Evolutionary conservation across 2,888 invertebrate genomes (phyloP).

Genomic region (Drosophila vallismaia): DNA sequence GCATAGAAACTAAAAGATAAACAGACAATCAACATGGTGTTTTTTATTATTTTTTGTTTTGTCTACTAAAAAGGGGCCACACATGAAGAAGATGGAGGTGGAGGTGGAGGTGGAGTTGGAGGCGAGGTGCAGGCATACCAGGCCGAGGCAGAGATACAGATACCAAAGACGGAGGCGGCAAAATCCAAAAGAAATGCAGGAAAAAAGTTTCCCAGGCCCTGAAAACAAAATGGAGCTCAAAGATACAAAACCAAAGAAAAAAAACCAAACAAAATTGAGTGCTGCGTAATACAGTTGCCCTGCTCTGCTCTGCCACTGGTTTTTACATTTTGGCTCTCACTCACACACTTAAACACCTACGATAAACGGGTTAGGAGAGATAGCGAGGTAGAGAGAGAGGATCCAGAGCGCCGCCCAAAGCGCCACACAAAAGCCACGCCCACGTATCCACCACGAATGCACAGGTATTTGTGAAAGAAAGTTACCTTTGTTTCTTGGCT

Average conservation of each 20-base stretch:
- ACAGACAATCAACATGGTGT: conserved; percentile 68
- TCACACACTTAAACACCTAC: conserved; percentile 20
- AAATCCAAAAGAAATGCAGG: conserved; percentile 50
- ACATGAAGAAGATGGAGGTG: conserved; percentile 54
- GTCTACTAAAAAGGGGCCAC: conserved; percentile 66
- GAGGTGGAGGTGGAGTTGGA: conserved; percentile 2
- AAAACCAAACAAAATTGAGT: conserved; percentile 49
- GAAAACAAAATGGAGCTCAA: conserved; percentile 41
- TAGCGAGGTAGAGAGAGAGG: conserved; percentile 54
- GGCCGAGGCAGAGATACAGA: background rate
- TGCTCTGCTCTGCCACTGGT: conserved; percentile 73
- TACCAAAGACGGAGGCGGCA: conserved; percentile 49
- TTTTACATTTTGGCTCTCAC: conserved; percentile 48
- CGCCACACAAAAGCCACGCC: conserved; percentile 70
- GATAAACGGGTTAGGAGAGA: conserved; percentile 71
- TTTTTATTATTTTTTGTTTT: conserved; percentile 18
- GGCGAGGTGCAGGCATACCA: background rate
- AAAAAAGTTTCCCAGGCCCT: conserved; percentile 71
- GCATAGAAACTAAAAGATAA: conserved; percentile 59
- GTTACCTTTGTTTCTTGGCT: conserved; percentile 43
- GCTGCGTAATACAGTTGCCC: conserved; percentile 80
- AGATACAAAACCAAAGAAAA: conserved; percentile 10
- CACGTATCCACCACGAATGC: conserved; percentile 49
- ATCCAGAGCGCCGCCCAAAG: conserved; percentile 64
- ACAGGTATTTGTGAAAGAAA: conserved; percentile 56